phyloP scores from a whole-genome alignment of 53 echinoderm and acorn worm genomes.

The Henricia sp. region DNA sequence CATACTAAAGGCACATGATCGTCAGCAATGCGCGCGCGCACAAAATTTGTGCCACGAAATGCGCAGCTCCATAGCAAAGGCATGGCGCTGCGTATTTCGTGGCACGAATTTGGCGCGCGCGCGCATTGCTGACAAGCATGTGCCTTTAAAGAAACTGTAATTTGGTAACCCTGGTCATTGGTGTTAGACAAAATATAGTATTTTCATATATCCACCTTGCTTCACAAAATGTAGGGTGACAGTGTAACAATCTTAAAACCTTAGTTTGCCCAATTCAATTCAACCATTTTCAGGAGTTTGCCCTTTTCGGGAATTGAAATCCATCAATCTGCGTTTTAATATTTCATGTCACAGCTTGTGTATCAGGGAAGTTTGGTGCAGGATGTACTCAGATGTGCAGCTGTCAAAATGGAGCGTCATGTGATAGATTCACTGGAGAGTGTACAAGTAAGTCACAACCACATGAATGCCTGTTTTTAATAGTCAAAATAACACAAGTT shows the following conservation, averaged over 20 bases:
- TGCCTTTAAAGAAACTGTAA: background rate
- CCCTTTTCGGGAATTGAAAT: background rate
- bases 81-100: too few relatives aligned
- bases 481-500: too few relatives aligned
- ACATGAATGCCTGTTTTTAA: too few relatives aligned
- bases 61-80: too few relatives aligned
- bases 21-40: background rate
- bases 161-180: background rate
- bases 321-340: background rate
- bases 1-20: background rate
- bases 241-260: background rate
- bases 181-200: too few relatives aligned
- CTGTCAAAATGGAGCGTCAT: conserved; percentile 47
- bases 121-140: background rate
- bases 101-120: too few relatives aligned
- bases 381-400: conserved; percentile 66
- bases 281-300: background rate
- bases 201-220: too few relatives aligned
- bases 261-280: background rate
- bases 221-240: background rate
- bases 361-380: conserved; percentile 56
- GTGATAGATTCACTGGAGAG: conserved; percentile 65
- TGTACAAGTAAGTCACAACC: conserved; percentile 24
- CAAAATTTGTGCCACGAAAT: too few relatives aligned
- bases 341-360: conserved; percentile 41